Percentiles rank a stretch among this genome's conserved stretches.
Evolutionary conservation across 2,888 invertebrate genomes (phyloP).

Genomic region (Darwinula stevensoni): DNA sequence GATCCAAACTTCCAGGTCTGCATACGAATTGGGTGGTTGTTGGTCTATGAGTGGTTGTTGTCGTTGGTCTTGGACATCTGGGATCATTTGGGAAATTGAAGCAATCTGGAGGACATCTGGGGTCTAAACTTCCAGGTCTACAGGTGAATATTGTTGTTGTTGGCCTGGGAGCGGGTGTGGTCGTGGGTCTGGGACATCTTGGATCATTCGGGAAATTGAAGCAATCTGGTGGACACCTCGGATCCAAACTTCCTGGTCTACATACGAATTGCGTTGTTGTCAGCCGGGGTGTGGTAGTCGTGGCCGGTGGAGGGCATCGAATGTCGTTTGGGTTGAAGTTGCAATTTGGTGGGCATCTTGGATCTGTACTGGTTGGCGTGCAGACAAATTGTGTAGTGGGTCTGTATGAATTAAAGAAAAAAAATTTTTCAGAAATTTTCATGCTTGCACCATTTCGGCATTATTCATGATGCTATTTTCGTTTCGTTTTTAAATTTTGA

Average conservation of each 20-base stretch:
- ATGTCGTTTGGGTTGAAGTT: background rate
- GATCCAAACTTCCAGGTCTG: background rate
- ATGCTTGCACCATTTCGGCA: too few species aligned
- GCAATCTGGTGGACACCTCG: slow-evolving; percentile 3
- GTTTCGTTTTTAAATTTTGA: too few species aligned
- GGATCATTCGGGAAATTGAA: too few species aligned
- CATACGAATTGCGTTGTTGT: slow-evolving; percentile 4
- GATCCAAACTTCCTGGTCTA: background rate
- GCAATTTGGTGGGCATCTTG: background rate
- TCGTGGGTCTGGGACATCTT: slow-evolving; percentile 1
- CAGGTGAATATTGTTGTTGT: slow-evolving; percentile 5
- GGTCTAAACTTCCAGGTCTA: slow-evolving; percentile 7
- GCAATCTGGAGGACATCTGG: slow-evolving; percentile 6
- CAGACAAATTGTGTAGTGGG: slow-evolving; percentile 1
- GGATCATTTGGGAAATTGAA: too few species aligned
- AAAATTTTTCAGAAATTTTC: too few species aligned
- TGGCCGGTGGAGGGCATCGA: slow-evolving; percentile 4
- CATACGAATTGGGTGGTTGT: background rate
- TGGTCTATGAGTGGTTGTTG: slow-evolving; percentile 1
- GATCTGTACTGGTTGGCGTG: background rate
- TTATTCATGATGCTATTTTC: too few species aligned
- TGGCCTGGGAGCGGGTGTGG: background rate
- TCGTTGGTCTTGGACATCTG: too few species aligned
- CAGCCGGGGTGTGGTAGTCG: too few species aligned
- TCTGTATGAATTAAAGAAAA: too few species aligned